phyloP scores from a whole-genome alignment of 2,113 vertebrate species.

The Mastomys natalensis region DNA sequence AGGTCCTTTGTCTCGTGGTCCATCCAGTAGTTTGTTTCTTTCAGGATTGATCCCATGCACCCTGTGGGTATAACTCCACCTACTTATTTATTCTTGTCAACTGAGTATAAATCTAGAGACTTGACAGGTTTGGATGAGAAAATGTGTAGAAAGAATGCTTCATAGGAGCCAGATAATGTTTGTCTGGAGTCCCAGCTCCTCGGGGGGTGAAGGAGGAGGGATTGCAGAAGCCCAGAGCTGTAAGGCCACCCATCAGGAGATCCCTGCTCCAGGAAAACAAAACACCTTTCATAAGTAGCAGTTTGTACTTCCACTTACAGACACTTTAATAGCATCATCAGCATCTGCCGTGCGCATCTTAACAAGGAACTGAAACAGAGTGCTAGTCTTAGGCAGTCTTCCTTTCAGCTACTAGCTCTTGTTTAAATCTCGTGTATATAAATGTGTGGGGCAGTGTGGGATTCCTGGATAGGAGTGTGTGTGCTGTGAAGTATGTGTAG shows the following conservation, averaged over 20 bases:
- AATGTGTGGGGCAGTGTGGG: background rate
- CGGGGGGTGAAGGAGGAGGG: background rate
- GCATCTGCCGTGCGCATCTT: background rate
- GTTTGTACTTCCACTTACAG: background rate
- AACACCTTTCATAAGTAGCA: background rate
- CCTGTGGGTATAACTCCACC: background rate
- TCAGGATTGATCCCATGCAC: background rate
- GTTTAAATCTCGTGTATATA: background rate
- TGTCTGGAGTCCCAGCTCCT: background rate
- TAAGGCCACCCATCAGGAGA: background rate
- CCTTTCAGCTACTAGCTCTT: background rate
- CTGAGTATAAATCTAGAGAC: constrained; percentile 48
- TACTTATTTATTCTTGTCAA: background rate
- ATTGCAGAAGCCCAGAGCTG: background rate
- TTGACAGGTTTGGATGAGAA: constrained; percentile 6
- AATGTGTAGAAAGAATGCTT: constrained; percentile 39
- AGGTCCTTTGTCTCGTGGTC: background rate
- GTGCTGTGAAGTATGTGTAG: too few species aligned
- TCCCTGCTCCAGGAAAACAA: background rate
- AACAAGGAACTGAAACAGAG: background rate
- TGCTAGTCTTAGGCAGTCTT: background rate
- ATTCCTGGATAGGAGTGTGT: background rate
- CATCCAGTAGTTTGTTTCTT: background rate
- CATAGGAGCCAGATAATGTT: background rate
- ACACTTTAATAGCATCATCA: background rate